Percentiles rank a stretch among this genome's conserved stretches.
Evolutionary conservation across 2,888 invertebrate species (phyloP).

Genomic region (Machimus atricapillus): DNA sequence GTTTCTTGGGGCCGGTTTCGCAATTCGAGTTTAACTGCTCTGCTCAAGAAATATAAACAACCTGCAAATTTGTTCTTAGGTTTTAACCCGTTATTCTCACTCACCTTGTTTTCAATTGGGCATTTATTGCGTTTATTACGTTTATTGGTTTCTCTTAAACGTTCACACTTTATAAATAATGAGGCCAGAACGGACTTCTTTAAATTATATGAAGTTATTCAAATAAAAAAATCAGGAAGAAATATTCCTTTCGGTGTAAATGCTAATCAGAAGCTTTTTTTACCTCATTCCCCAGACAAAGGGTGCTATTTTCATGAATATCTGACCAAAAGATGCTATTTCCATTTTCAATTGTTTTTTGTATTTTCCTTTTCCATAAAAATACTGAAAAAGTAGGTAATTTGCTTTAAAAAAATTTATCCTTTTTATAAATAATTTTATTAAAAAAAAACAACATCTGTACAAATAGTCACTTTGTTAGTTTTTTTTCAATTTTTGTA

Average conservation of each 20-base stretch:
- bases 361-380: no score
- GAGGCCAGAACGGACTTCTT: neutral
- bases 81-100: neutral
- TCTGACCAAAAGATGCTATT: no score
- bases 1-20: neutral
- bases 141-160: neutral
- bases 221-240: neutral
- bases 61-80: neutral
- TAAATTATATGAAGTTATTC: neutral
- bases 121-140: neutral
- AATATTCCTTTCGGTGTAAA: neutral
- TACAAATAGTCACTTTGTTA: no score
- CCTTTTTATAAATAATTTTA: no score
- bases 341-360: no score
- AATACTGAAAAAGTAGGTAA: no score
- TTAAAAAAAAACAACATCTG: no score
- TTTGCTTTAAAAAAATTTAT: no score
- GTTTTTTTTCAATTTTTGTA: no score
- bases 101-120: neutral
- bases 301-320: no score
- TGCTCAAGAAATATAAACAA: neutral
- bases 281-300: no score
- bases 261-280: no score
- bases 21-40: neutral
- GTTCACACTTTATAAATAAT: neutral